phyloP scores from a whole-genome alignment of 1,140 invertebrate genomes.

The Drosophila hydei region DNA sequence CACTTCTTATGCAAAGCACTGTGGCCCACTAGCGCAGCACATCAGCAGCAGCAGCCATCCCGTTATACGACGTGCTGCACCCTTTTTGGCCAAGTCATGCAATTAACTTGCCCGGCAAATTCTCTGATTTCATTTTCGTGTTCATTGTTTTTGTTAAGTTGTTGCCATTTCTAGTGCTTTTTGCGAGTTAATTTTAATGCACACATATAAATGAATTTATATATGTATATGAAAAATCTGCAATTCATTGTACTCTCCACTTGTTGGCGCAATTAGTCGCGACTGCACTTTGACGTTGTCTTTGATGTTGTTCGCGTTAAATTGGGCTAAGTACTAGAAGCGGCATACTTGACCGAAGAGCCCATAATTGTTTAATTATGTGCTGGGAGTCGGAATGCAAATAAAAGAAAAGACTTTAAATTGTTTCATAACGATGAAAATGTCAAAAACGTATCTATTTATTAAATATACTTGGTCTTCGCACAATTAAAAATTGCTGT shows the following conservation, averaged over 20 bases:
- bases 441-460: too few species aligned
- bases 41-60: not conserved
- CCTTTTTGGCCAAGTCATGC: constrained; percentile 17
- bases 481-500: too few species aligned
- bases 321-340: constrained; percentile 39
- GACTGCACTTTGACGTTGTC: constrained; percentile 9
- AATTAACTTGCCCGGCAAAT: constrained; percentile 48
- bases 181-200: constrained; percentile 50
- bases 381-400: too few species aligned
- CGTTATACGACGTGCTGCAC: too few species aligned
- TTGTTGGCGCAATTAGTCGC: constrained; percentile 49
- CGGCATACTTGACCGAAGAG: not conserved
- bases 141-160: constrained; percentile 42
- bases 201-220: not conserved
- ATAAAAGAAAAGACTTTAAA: too few species aligned
- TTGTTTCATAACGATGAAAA: too few species aligned
- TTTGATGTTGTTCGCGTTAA: constrained; percentile 42
- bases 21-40: constrained; percentile 25
- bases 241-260: constrained; percentile 23
- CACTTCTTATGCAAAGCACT: constrained; percentile 51
- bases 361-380: constrained; percentile 43
- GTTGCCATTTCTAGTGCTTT: constrained; percentile 51
- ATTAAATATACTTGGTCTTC: too few species aligned
- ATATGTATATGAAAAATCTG: constrained; percentile 5
- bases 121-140: constrained; percentile 41